Percentiles rank a stretch among this genome's conserved stretches.
phyloP scores from a whole-genome alignment of 2,888 invertebrate species.

The Panorpa germanica region DNA sequence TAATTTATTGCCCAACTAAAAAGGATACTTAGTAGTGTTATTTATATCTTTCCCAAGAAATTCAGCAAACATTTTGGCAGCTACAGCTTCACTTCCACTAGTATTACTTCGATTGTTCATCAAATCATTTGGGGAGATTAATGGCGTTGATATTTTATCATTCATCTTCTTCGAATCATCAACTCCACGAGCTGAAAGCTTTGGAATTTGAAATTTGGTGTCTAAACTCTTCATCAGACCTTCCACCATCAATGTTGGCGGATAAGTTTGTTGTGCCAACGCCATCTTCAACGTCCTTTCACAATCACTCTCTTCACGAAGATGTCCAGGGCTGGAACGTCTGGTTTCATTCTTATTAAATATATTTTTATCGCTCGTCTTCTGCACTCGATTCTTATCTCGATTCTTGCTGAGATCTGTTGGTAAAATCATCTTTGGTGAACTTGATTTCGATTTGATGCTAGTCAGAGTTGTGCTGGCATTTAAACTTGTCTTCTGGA shows the following conservation, averaged over 20 bases:
- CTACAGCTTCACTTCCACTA: too few relatives aligned
- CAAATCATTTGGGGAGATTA: constrained; percentile 14
- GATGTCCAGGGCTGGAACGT: constrained; percentile 45
- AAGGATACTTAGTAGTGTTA: too few relatives aligned
- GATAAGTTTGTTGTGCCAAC: constrained; percentile 34
- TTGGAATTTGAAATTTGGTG: constrained; percentile 75
- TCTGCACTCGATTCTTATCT: too few relatives aligned
- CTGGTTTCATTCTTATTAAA: constrained; percentile 37
- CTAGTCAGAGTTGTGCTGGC: too few relatives aligned
- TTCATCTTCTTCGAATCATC: constrained; percentile 20
- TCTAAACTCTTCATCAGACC: constrained; percentile 60
- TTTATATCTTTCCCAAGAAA: too few relatives aligned
- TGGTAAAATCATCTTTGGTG: too few relatives aligned
- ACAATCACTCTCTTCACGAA: constrained; percentile 41
- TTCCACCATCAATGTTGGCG: constrained; percentile 46
- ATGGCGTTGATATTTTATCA: constrained; percentile 25
- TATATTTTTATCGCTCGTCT: constrained; percentile 41
- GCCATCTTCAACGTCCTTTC: constrained; percentile 38
- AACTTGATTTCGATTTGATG: too few relatives aligned
- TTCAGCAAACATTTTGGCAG: too few relatives aligned
- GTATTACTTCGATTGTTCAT: too few relatives aligned
- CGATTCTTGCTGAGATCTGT: too few relatives aligned
- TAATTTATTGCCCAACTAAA: too few relatives aligned
- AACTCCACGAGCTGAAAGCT: constrained; percentile 42
- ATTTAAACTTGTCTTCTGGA: constrained; percentile 34